These are phyloP conservation scores for Cotesia glomerata DNA, from an alignment of 1,140 invertebrate genomes.

Conservation along the genomic window DNA sequence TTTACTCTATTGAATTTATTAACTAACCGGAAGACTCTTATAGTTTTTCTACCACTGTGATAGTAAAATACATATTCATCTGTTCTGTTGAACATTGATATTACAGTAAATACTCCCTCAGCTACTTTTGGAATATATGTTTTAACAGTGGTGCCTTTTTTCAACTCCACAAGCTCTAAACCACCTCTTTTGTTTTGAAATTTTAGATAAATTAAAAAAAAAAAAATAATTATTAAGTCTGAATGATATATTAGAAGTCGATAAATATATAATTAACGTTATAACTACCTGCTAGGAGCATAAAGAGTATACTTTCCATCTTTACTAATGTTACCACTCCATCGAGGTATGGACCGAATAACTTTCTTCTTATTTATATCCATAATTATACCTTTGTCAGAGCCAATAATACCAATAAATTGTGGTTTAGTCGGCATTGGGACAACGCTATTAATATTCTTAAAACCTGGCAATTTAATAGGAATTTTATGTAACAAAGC, in stretches of 20 bases:
- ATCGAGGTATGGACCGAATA: constrained; percentile 78
- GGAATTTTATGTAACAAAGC: constrained; percentile 78
- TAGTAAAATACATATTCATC: constrained; percentile 97
- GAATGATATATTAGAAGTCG: constrained; percentile 10
- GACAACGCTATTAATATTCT: constrained; percentile 73
- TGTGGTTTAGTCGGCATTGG: constrained; percentile 82
- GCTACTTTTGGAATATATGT: constrained; percentile 91
- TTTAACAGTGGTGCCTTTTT: constrained; percentile 80
- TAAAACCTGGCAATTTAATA: constrained; percentile 70
- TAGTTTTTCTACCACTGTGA: constrained; percentile 91
- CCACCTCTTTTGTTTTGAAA: constrained; percentile 73
- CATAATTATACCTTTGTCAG: constrained; percentile 87
- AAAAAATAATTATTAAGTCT: constrained; percentile 37
- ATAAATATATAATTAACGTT: not conserved
- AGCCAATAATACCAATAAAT: constrained; percentile 86
- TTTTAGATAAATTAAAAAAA: not conserved
- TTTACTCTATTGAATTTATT: not conserved
- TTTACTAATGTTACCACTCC: constrained; percentile 82
- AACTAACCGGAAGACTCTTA: constrained; percentile 83
- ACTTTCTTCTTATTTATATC: constrained; percentile 83
- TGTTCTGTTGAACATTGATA: constrained; percentile 91
- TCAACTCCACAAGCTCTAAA: constrained; percentile 86
- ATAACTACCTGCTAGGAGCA: constrained; percentile 76
- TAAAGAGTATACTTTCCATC: constrained; percentile 93
- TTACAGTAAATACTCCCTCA: constrained; percentile 96